phyloP scores from a whole-genome alignment of 2,797 vertebrate species.

The Oreonectes daqikongensis region DNA sequence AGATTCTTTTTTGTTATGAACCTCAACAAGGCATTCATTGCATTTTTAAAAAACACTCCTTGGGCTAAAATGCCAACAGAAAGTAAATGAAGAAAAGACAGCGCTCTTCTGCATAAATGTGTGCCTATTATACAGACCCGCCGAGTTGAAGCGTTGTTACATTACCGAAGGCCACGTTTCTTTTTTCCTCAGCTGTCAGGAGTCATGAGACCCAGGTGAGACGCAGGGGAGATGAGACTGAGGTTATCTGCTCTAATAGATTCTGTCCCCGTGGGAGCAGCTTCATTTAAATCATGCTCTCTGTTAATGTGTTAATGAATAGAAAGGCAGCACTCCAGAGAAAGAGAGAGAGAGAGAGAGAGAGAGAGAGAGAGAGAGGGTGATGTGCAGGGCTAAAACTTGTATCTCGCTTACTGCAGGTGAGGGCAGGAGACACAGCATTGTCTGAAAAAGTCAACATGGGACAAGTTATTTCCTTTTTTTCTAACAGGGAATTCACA shows the following conservation, averaged over 20 bases:
- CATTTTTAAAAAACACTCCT: constrained; percentile 1
- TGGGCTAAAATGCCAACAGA: neutral
- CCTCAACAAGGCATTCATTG: neutral
- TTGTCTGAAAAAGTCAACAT: neutral
- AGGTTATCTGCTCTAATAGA: constrained; percentile 41
- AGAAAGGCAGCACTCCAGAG: constrained; percentile 15
- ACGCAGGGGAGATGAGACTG: constrained; percentile 38
- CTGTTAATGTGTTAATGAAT: constrained; percentile 54
- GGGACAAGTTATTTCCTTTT: neutral
- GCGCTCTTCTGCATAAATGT: constrained; percentile 23
- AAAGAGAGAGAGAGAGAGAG: constrained; percentile 22
- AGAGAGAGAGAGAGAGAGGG: constrained; percentile 6
- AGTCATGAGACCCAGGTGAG: constrained; percentile 27
- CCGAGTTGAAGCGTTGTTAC: constrained; percentile 11
- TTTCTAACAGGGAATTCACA: no score
- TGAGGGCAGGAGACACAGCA: constrained; percentile 9
- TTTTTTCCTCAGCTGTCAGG: constrained; percentile 28
- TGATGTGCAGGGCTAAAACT: constrained; percentile 8
- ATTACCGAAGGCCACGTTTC: constrained; percentile 33
- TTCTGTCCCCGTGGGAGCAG: constrained; percentile 15
- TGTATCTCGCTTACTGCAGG: neutral
- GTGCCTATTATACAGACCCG: neutral
- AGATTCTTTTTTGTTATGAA: no score
- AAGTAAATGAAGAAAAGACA: neutral
- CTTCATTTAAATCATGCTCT: constrained; percentile 27